Conservation (phyloP, 2,797 vertebrate species). For the Leucoraja ocellata region DNA sequence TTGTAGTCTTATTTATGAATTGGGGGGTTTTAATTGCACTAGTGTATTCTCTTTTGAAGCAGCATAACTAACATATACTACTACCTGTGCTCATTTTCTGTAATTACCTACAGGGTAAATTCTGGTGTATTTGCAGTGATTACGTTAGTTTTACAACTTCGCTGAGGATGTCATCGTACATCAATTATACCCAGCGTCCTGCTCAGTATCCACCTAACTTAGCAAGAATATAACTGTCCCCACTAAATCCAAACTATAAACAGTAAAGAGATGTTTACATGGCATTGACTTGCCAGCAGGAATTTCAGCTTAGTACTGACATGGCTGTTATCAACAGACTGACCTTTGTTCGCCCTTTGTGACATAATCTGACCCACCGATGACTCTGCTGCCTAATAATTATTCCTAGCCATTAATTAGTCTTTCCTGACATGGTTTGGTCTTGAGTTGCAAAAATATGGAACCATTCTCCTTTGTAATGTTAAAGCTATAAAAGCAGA, state of each 20-base stretch:
- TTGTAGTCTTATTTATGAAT: neutral
- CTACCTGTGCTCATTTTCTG: conserved; percentile 31
- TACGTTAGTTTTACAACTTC: conserved; percentile 34
- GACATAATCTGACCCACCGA: conserved; percentile 21
- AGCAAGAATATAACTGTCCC: conserved; percentile 18
- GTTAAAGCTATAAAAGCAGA: neutral
- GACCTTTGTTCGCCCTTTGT: conserved; percentile 29
- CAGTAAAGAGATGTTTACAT: conserved; percentile 11
- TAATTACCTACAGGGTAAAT: conserved; percentile 30
- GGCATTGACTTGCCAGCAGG: neutral
- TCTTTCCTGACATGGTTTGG: neutral
- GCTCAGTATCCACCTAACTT: conserved; percentile 11
- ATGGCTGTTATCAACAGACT: neutral
- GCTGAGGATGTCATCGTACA: conserved; percentile 7
- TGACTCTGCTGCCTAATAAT: neutral
- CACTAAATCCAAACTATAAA: conserved; percentile 19
- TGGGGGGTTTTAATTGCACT: conserved; percentile 8
- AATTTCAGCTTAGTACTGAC: neutral
- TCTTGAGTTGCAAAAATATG: neutral
- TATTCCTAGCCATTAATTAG: neutral
- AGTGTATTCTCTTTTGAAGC: conserved; percentile 23
- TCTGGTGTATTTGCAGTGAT: conserved; percentile 33
- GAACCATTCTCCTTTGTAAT: neutral
- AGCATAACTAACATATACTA: conserved; percentile 28
- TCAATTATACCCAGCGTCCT: neutral